These are phyloP conservation scores for Sitophilus oryzae DNA, from an alignment of 1,140 invertebrate genomes.

Conservation along the genomic window DNA sequence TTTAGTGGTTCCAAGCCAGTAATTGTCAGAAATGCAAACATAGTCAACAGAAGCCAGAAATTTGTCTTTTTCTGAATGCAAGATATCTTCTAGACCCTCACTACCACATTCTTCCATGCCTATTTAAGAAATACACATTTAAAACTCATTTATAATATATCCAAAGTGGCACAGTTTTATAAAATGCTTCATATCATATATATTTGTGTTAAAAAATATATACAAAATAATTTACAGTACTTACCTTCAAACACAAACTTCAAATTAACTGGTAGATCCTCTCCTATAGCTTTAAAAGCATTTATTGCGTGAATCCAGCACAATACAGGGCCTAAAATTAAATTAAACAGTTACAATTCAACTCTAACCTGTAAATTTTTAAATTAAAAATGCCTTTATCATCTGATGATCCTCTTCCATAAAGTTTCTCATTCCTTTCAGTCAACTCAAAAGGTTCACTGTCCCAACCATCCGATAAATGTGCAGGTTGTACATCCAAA, in stretches of 20 bases:
- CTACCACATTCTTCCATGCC: conserved; percentile 97
- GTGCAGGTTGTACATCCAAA: conserved; percentile 94
- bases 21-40: conserved; percentile 98
- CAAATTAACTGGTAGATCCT: conserved; percentile 81
- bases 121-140: too few relatives aligned
- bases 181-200: too few relatives aligned
- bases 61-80: conserved; percentile 64
- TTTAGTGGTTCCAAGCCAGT: conserved; percentile 94
- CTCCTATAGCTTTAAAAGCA: conserved; percentile 69
- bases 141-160: too few relatives aligned
- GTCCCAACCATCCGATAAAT: conserved; percentile 89
- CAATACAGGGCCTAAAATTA: conserved; percentile 60
- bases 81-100: conserved; percentile 85
- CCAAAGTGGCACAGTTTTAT: too few relatives aligned
- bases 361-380: not conserved
- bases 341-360: not conserved
- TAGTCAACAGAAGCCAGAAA: conserved; percentile 86
- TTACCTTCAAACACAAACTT: conserved; percentile 91
- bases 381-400: conserved; percentile 65
- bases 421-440: conserved; percentile 87
- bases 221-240: not conserved
- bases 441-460: conserved; percentile 89
- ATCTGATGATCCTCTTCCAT: conserved; percentile 79
- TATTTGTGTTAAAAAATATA: not conserved
- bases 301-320: conserved; percentile 94